Evolutionary conservation across 2,797 vertebrate genomes (phyloP).

Genomic region (Chelmon rostratus): DNA sequence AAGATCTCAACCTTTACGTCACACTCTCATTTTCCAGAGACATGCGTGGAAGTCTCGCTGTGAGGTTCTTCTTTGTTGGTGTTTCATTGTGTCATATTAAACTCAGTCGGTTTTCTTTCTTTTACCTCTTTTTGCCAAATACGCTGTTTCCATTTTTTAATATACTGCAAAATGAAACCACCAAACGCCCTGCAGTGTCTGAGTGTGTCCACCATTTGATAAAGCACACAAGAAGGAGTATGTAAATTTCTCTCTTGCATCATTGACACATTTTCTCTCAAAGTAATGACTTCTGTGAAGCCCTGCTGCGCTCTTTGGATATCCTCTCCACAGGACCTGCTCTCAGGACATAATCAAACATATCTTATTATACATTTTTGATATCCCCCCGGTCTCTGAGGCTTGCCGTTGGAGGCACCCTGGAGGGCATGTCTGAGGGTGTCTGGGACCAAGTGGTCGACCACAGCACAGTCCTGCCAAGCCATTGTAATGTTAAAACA

Average conservation of each 20-base stretch:
- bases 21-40: no score
- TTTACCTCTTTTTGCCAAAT: no score
- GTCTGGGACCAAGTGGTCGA: slow-evolving; percentile 70
- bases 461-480: slow-evolving; percentile 74
- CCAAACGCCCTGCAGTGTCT: slow-evolving; percentile 5
- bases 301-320: slow-evolving; percentile 27
- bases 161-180: slow-evolving; percentile 15
- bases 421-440: slow-evolving; percentile 68
- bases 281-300: slow-evolving; percentile 14
- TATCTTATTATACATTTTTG: slow-evolving; percentile 53
- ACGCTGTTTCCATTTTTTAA: not conserved
- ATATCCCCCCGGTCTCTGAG: slow-evolving; percentile 50
- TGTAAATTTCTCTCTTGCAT: slow-evolving; percentile 4
- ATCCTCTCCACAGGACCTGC: slow-evolving; percentile 40
- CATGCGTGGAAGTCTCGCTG: no score
- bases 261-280: slow-evolving; percentile 24
- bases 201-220: slow-evolving; percentile 3
- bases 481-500: slow-evolving; percentile 83
- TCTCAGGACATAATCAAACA: slow-evolving; percentile 53
- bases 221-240: not conserved
- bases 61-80: no score
- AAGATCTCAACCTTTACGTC: no score
- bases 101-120: no score
- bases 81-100: not conserved
- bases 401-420: slow-evolving; percentile 57